These are phyloP conservation scores for Bryconaethiops microstoma DNA, from an alignment of 2,797 vertebrate genomes.

Conservation along the genomic window DNA sequence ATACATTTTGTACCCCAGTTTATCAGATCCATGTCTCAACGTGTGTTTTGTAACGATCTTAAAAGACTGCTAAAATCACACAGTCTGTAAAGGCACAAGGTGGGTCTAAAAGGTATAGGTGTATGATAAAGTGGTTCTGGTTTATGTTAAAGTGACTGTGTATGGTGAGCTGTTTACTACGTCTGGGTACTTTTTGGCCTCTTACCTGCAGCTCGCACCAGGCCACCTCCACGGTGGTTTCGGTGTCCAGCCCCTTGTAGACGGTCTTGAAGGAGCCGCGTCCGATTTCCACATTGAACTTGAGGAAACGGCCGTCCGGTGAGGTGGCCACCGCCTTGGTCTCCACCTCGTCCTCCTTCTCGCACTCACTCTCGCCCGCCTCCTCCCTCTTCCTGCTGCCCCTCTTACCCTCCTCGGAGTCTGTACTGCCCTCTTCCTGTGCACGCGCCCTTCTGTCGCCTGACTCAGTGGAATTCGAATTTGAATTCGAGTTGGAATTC, in stretches of 20 bases:
- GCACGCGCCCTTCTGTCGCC: slow-evolving; percentile 37
- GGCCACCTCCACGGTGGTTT: slow-evolving; percentile 94
- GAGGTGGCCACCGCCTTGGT: slow-evolving; percentile 77
- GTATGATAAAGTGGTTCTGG: no score
- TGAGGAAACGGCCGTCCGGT: slow-evolving; percentile 91
- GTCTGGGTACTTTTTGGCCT: no score
- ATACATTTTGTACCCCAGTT: no score
- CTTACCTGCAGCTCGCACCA: slow-evolving; percentile 96
- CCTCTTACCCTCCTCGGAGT: slow-evolving; percentile 61
- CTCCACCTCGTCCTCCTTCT: slow-evolving; percentile 72
- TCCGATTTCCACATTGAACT: slow-evolving; percentile 95
- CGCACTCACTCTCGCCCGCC: slow-evolving; percentile 54
- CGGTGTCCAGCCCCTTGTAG: slow-evolving; percentile 85
- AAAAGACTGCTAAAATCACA: no score
- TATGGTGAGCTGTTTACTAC: neutral
- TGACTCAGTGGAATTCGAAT: neutral
- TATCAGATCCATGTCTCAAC: no score
- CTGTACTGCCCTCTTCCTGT: slow-evolving; percentile 59
- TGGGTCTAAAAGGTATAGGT: no score
- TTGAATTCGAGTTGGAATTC: neutral
- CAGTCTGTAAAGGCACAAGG: no score
- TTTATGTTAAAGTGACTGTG: no score
- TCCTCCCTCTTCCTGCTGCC: neutral
- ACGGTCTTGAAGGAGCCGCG: slow-evolving; percentile 79
- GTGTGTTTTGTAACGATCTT: no score